Conservation (phyloP, 2,888 invertebrate species). For the Agrotis puta region DNA sequence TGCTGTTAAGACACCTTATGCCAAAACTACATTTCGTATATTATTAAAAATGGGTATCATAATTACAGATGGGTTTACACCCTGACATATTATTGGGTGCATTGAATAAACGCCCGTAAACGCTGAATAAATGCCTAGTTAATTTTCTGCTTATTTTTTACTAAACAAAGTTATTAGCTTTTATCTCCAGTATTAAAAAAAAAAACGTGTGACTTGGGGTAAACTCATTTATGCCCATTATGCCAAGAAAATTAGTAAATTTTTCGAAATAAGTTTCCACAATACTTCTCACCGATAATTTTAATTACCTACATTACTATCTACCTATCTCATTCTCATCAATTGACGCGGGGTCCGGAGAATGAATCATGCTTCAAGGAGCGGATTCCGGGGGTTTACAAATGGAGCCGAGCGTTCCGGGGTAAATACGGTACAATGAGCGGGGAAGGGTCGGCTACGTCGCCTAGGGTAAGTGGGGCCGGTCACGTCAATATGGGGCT, state of each 20-base stretch:
- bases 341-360: conserved; percentile 84
- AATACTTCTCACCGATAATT: background rate
- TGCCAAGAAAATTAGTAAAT: background rate
- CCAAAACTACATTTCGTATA: conserved; percentile 4
- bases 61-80: no score
- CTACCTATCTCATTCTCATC: conserved; percentile 82
- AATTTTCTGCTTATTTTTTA: no score
- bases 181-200: no score
- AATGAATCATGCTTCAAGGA: conserved; percentile 90
- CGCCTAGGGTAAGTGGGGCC: conserved; percentile 89
- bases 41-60: conserved; percentile 2
- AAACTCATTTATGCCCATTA: no score
- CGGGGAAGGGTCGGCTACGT: conserved; percentile 87
- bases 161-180: no score
- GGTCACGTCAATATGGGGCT: conserved; percentile 89
- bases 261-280: background rate
- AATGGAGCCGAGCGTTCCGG: conserved; percentile 89
- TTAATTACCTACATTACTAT: conserved; percentile 70
- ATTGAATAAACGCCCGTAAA: no score
- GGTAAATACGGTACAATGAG: conserved; percentile 90
- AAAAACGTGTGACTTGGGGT: no score
- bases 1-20: conserved; percentile 37
- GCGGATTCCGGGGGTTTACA: conserved; percentile 90
- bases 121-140: no score
- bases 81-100: no score